Percentiles rank a stretch among this genome's conserved stretches.
phyloP scores from a whole-genome alignment of 23 tunicate species.

The Clavelina lepadiformis region DNA sequence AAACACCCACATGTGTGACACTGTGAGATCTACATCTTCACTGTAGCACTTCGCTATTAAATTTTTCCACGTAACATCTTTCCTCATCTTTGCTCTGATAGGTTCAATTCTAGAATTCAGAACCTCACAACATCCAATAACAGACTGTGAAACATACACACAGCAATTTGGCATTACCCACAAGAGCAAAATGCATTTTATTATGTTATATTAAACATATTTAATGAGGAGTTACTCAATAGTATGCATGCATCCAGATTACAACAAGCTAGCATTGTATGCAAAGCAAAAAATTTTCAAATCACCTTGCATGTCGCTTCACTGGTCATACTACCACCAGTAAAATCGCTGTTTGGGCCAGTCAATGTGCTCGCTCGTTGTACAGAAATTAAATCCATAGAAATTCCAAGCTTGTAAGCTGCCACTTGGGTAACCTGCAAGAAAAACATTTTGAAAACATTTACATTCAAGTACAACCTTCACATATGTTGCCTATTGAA shows the following conservation, averaged over 20 bases:
- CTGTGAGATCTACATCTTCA: slow-evolving; percentile 46
- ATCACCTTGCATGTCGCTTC: slow-evolving; percentile 60
- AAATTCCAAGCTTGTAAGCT: slow-evolving; percentile 53
- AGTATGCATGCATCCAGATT: no score
- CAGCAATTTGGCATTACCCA: neutral
- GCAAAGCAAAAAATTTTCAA: neutral
- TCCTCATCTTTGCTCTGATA: slow-evolving; percentile 12
- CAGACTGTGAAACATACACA: slow-evolving; percentile 11
- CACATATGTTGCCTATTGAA: no score
- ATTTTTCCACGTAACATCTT: slow-evolving; percentile 45
- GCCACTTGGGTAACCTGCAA: slow-evolving; percentile 71
- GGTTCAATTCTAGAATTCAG: slow-evolving; percentile 51
- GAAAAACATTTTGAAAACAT: slow-evolving; percentile 2
- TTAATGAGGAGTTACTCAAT: no score
- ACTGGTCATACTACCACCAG: slow-evolving; percentile 68
- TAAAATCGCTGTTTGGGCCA: slow-evolving; percentile 42
- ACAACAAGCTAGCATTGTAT: no score
- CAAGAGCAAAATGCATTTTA: no score
- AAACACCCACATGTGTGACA: slow-evolving; percentile 23
- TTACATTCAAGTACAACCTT: neutral
- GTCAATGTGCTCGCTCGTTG: slow-evolving; percentile 48
- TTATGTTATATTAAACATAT: no score
- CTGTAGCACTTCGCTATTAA: slow-evolving; percentile 20
- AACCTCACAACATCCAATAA: slow-evolving; percentile 53
- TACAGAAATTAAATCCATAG: slow-evolving; percentile 49